Conservation (phyloP, 2,113 vertebrate genomes). For the Chroicocephalus ridibundus region DNA sequence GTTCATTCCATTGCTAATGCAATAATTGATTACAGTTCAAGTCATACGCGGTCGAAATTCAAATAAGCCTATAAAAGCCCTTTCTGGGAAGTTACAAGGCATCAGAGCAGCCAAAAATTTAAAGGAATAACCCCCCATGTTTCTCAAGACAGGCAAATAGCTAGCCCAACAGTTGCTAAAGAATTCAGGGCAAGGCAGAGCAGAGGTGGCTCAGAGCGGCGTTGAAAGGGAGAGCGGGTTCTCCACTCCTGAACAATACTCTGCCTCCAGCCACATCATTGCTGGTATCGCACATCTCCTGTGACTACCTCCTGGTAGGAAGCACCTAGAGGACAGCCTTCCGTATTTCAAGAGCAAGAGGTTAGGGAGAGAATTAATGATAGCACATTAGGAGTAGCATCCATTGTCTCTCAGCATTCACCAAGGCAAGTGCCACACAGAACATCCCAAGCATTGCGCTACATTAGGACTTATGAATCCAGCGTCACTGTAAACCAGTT, state of each 20-base stretch:
- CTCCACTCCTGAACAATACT: background rate
- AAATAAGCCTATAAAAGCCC: constrained; percentile 15
- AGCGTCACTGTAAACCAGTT: background rate
- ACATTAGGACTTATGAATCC: rapidly evolving
- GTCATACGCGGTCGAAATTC: background rate
- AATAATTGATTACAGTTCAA: constrained; percentile 6
- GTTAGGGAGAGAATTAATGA: background rate
- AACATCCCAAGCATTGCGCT: background rate
- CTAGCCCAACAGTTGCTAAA: background rate
- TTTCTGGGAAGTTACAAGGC: constrained; percentile 36
- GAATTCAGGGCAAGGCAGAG: background rate
- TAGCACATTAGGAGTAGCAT: background rate
- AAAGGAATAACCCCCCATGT: background rate
- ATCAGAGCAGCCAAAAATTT: background rate
- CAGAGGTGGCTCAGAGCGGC: background rate
- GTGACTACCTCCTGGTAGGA: background rate
- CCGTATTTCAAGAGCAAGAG: background rate
- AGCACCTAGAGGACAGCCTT: background rate
- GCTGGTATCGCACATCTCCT: background rate
- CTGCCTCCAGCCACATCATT: background rate
- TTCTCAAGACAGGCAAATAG: constrained; percentile 1
- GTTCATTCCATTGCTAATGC: background rate
- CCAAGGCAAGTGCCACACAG: background rate
- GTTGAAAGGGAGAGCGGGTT: background rate
- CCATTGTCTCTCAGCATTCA: rapidly evolving